phyloP scores from a whole-genome alignment of 2,113 vertebrate species.

The Arizona elegans region DNA sequence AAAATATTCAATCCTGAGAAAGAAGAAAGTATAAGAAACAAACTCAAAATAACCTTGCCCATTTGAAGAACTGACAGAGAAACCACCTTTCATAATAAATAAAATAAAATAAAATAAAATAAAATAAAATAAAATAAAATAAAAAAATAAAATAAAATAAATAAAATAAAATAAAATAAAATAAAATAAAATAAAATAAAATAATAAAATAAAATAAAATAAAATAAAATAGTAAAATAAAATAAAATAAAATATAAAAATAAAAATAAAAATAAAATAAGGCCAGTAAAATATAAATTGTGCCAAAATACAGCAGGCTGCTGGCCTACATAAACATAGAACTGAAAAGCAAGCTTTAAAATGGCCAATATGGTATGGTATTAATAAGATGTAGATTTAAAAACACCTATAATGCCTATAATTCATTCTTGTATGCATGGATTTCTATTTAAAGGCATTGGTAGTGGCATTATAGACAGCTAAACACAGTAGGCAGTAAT shows the following conservation, averaged over 20 bases:
- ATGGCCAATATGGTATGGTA: neutral
- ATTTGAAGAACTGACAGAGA: neutral
- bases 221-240: too few species aligned
- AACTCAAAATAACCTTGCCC: neutral
- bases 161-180: too few species aligned
- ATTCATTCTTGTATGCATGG: neutral
- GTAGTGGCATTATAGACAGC: neutral
- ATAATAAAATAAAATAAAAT: too few species aligned
- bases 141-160: too few species aligned
- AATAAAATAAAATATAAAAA: too few species aligned
- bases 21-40: neutral
- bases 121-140: too few species aligned
- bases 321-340: neutral
- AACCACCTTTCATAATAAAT: neutral
- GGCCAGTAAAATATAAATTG: neutral
- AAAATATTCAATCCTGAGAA: neutral
- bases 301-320: neutral
- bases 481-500: neutral
- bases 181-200: too few species aligned
- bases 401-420: neutral
- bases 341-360: neutral
- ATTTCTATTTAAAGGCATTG: neutral
- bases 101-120: too few species aligned
- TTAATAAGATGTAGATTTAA: neutral
- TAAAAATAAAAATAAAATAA: neutral